Evolutionary conservation across 2,888 invertebrate genomes (phyloP).

Genomic region (Platycnemis pennipes): DNA sequence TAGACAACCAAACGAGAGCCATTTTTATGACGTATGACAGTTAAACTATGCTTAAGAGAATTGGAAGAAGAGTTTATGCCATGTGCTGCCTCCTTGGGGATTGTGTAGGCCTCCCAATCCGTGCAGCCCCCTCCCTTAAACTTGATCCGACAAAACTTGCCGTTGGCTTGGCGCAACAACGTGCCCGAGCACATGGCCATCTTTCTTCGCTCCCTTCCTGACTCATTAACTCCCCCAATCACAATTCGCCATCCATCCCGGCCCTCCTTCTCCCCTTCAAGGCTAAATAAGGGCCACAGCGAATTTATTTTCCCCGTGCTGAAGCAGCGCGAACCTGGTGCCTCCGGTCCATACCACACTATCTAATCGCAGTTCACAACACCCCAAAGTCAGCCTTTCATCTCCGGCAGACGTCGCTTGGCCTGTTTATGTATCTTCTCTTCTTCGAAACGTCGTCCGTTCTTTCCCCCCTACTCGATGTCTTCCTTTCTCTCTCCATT

Average conservation of each 20-base stretch:
- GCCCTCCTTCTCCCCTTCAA: not conserved
- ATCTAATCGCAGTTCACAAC: not conserved
- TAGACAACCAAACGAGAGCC: no score
- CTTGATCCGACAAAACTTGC: not conserved
- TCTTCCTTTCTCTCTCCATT: not conserved
- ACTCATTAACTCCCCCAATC: not conserved
- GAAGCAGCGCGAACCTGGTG: not conserved
- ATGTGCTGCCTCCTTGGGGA: no score
- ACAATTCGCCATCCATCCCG: not conserved
- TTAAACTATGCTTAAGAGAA: no score
- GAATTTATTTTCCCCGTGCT: not conserved
- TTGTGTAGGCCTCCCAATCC: no score
- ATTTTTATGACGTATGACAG: no score
- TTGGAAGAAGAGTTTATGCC: no score
- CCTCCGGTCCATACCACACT: not conserved
- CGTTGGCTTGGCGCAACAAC: not conserved
- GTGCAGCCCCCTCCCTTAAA: not conserved
- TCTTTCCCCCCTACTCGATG: not conserved
- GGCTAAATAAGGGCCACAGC: not conserved
- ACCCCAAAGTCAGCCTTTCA: not conserved
- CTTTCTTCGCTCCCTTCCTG: not conserved
- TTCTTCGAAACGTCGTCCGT: not conserved
- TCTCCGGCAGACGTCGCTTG: not conserved
- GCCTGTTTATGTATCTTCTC: not conserved
- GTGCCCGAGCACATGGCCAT: not conserved